Conservation (phyloP, 2,888 invertebrate genomes). For the Punctoribates punctum region DNA sequence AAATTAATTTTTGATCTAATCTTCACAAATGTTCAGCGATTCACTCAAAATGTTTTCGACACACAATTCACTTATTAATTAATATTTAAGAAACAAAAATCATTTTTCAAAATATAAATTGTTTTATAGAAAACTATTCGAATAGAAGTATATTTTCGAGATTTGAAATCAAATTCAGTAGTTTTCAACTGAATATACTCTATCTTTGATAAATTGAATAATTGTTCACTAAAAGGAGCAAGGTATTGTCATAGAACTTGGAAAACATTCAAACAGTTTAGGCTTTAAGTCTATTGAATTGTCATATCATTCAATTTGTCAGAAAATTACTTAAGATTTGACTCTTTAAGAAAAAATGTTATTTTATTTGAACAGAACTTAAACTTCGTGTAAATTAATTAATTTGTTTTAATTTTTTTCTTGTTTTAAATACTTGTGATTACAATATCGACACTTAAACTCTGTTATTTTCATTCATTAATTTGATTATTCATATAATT, state of each 20-base stretch:
- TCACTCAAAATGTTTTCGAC: too few relatives aligned
- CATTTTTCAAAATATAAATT: too few relatives aligned
- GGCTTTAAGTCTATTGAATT: neutral
- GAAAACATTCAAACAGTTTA: neutral
- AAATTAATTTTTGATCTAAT: too few relatives aligned
- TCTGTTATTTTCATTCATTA: neutral
- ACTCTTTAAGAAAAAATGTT: neutral
- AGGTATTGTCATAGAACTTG: neutral
- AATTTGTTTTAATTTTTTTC: neutral
- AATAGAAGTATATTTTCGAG: neutral
- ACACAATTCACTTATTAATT: too few relatives aligned
- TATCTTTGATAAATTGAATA: slow-evolving; percentile 2
- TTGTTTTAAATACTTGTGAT: neutral
- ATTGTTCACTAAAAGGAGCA: neutral
- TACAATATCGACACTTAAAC: neutral
- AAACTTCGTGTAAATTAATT: neutral
- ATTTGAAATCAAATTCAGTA: neutral
- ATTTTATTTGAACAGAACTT: neutral
- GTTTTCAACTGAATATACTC: neutral
- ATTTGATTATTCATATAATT: neutral
- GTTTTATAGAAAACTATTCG: neutral
- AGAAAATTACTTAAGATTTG: neutral
- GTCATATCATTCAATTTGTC: neutral
- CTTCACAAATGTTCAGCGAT: too few relatives aligned
- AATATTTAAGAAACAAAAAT: too few relatives aligned